Base-by-base conservation (phyloP, 2,113 vertebrate species). In the Micromys minutus region DNA sequence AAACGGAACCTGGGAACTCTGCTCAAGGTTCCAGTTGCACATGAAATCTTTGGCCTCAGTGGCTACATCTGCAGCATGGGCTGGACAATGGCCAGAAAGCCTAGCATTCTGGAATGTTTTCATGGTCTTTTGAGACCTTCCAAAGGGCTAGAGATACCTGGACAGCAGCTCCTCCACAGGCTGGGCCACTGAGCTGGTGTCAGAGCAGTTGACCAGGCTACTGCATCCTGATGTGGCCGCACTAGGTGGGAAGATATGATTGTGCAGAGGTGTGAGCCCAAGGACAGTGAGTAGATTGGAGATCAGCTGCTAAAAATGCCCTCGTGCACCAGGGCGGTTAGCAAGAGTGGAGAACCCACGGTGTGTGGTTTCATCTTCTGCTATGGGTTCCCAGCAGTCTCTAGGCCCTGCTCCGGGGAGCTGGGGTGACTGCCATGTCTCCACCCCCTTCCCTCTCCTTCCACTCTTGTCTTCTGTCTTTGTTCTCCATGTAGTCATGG, bases 1-100 rank as follows among this genome's bases (percentile, higher is more conserved):
- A 63, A 34, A 0, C 0, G 1, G 10, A 4, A 39, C 55, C 7
- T 24, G 0, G 0, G 72, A 34, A 57, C 69, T 63, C 22, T 2
- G 36, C 69, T 55, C 75, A 69, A 0, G 4, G 1, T 74, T 34
- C 47, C 69, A 0, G 0, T 2, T 10, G 57, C 63, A 42, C 55
- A 11, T 34, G 52, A 79, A 72, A 36, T 9, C 50, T 47, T 94
- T 39, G 1, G 22, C 75, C 45, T 63, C 24, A 0, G 72, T 76
- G 45, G 69, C 67, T 55, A 63, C 52, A 2, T 42, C 88, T 59
- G 45, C 87, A 94, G 87, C 12, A 29, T 0, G 0, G 65, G 31
- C 10, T 9, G 45, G 47, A 39, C 10, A 1, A n/a, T 0, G 1
- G 9, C 31, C 36, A 2, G 39, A 45, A 24, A 59, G 52, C 61